A percentile compares a stretch with the other conserved stretches of the same genome.
phyloP scores from a whole-genome alignment of 2,113 vertebrate species.

The cattle (Bos taurus) region ARS-UCD2.0 NC_037329.1:10307001-10307500 shows the following conservation, averaged over 20 bases:
- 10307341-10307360: neutral
- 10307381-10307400: neutral
- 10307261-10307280: neutral
- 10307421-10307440: too few species aligned
- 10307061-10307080: neutral
- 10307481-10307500: too few species aligned
- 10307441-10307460: too few species aligned
- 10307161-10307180: neutral
- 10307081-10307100: neutral
- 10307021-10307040: neutral
- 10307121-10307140: neutral
- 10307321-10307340: neutral
- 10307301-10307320: neutral
- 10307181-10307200: too few species aligned
- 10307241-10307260: neutral
- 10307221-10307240: neutral
- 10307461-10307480: too few species aligned
- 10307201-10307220: neutral
- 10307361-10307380: fast-evolving
- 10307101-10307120: neutral
- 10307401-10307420: too few species aligned
- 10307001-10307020: neutral
- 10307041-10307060: neutral
- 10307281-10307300: neutral
- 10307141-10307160: neutral